Base-by-base conservation (phyloP, 1,140 invertebrate genomes). In the Grapholita molesta region DNA sequence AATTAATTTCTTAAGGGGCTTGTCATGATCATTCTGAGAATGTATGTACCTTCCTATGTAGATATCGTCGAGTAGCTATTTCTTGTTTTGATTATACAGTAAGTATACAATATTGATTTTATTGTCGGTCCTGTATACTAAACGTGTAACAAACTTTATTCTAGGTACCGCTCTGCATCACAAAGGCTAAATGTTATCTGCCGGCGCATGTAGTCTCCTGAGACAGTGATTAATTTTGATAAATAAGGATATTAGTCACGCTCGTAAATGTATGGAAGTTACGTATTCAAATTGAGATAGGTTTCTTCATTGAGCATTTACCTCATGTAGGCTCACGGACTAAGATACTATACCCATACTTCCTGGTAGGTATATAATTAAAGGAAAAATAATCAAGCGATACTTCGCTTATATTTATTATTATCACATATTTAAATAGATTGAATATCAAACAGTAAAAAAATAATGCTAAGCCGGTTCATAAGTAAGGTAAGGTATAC, bases 161-260 rank as follows among this genome's bases (percentile, higher is more conserved):
- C 25, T 61, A 30, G 55, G 55, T 61, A 61, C 24, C 25, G 55
- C 55, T 61, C 55, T 61, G 55, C 55, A 61, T 61, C 55, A 61
- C 55, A 61, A 61, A 61, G 28, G 55, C 55, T 18, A 61, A 28
- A 30, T 28, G 24, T 61, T 61, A 61, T 61, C 55, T 61, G 55
- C 55, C 55, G 55, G 25, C 25, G n/a, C 55, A 61, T 48, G 55
- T 61, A 61, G 55, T 61, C 55, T 61, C 25, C 25, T 61, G 55
- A 28, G 55, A 61, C 55, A 61, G 55, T 61, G 55, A 61, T 61
- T 61, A 61, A 61, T 61, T 61, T 28, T 61, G 55, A 61, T 28
- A 61, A 61, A 61, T 61, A 61, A 28, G 55, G 55, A 61, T 61
- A 28, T 61, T 61, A 61, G 55, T 61, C 55, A 61, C 25, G 55